These are phyloP conservation scores for Phenganax stokvisi DNA, from an alignment of 92 coral and sea anemone species.

Conservation along the genomic window DNA sequence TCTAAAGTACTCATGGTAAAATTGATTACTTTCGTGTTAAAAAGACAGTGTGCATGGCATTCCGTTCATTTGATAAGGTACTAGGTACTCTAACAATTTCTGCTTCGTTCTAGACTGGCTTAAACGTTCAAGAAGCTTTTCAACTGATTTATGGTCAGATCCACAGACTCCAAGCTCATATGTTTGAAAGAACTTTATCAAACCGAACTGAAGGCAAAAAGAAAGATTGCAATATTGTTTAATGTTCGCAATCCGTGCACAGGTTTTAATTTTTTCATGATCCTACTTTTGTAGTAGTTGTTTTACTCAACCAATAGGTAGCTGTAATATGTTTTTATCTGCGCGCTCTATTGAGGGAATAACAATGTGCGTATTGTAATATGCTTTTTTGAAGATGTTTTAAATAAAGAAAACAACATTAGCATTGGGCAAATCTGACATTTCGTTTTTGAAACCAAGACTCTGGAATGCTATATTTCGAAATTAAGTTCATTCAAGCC, in stretches of 20 bases:
- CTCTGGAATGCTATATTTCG: too few species aligned
- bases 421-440: too few species aligned
- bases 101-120: constrained; percentile 64
- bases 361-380: too few species aligned
- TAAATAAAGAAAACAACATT: too few species aligned
- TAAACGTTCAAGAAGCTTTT: constrained; percentile 82
- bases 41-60: background rate
- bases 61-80: background rate
- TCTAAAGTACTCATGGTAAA: background rate
- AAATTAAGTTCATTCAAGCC: too few species aligned
- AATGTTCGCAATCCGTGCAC: background rate
- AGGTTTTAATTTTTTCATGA: background rate
- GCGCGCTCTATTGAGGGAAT: too few species aligned
- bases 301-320: too few species aligned
- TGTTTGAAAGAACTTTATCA: constrained; percentile 76
- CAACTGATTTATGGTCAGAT: constrained; percentile 93
- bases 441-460: too few species aligned
- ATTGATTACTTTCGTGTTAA: background rate
- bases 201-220: constrained; percentile 57
- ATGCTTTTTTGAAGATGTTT: too few species aligned
- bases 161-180: constrained; percentile 76
- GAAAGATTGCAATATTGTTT: constrained; percentile 63
- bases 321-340: too few species aligned
- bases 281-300: background rate
- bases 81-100: background rate